Evolutionary conservation across 1,140 invertebrate species (phyloP).

Genomic region (Saccostrea glomerata): DNA sequence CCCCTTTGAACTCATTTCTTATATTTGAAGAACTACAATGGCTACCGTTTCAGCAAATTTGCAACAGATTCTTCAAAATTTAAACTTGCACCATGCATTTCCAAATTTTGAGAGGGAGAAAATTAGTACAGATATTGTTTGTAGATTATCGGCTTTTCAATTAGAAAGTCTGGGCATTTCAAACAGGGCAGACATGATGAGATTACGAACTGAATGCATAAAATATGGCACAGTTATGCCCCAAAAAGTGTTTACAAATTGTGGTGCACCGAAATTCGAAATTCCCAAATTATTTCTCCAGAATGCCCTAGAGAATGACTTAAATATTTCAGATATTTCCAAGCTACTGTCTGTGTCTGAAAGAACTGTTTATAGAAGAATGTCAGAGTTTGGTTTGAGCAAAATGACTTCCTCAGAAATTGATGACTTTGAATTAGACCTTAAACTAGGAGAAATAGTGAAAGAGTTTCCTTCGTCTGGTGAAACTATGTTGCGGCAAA

Average conservation of each 20-base stretch:
- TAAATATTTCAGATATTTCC: conserved; percentile 44
- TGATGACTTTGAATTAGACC: not conserved
- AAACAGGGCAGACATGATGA: conserved; percentile 49
- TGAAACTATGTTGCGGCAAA: conserved; percentile 46
- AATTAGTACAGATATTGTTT: conserved; percentile 53
- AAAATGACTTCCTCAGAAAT: conserved; percentile 35
- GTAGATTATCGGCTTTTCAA: conserved; percentile 33
- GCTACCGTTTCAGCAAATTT: not conserved
- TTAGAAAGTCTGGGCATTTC: conserved; percentile 40
- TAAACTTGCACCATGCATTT: conserved; percentile 33
- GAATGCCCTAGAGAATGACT: conserved; percentile 38
- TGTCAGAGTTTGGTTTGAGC: conserved; percentile 28
- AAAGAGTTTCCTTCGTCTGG: conserved; percentile 45
- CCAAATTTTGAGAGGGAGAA: conserved; percentile 46
- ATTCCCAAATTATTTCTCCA: conserved; percentile 42
- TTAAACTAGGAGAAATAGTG: conserved; percentile 1
- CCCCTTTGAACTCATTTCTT: not conserved
- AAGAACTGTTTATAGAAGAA: conserved; percentile 44
- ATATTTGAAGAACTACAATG: not conserved
- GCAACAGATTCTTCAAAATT: conserved; percentile 27
- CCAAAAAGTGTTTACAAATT: not conserved
- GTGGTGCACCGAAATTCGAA: conserved; percentile 34
- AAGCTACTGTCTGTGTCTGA: conserved; percentile 36
- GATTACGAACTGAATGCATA: conserved; percentile 52
- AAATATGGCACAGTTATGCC: conserved; percentile 30